Base-by-base conservation (phyloP, 2,888 invertebrate species). In the Ceraclea dissimilis region DNA sequence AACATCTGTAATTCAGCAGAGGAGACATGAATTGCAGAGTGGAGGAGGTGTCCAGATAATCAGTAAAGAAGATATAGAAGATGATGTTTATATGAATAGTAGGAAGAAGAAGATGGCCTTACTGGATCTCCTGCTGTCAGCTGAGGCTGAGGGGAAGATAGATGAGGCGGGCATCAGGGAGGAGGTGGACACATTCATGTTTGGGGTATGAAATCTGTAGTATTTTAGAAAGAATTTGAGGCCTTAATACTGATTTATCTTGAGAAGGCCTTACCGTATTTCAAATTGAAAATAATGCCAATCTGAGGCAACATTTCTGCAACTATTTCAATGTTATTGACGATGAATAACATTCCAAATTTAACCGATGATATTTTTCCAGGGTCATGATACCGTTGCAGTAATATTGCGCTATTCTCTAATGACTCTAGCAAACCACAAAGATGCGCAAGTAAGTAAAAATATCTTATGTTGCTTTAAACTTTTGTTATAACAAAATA, bases 121-220 rank as follows among this genome's bases (percentile, higher is more conserved):
- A 69, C 67, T 86, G 56, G 86, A 86, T 68, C 69, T 85, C 26
- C 66, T 86, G 2, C 65, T 86, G 4, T 76, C 81, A 51, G 75
- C 79, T 26, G 79, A 76, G 61, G 73, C 76, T 49, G 75, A 80
- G 59, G 81, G 80, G 1, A 72, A 78, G 60, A 70, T 86, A 17
- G 78, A 78, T 17, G 75, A 80, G 62, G 66, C 76, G 20, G 83
- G 83, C 54, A 80, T 86, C 49, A 73, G 81, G 55, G 83, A 85
- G 65, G 84, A 87, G 71, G 83, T 86, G 0, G 83, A 86, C 62
- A 86, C 86, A 0, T 85, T 86, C 63, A 80, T 85, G 80, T 86
- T 86, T 70, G 85, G 81, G 68, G 83, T 81, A 66, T 10, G 10
- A 6, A 26, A 26, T 10, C n/a, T n/a, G n/a, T n/a, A n/a, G n/a